Percentiles rank a stretch among this genome's conserved stretches.
Conservation (phyloP, 2,797 vertebrate species). For the Pseudochromis fuscus region DNA sequence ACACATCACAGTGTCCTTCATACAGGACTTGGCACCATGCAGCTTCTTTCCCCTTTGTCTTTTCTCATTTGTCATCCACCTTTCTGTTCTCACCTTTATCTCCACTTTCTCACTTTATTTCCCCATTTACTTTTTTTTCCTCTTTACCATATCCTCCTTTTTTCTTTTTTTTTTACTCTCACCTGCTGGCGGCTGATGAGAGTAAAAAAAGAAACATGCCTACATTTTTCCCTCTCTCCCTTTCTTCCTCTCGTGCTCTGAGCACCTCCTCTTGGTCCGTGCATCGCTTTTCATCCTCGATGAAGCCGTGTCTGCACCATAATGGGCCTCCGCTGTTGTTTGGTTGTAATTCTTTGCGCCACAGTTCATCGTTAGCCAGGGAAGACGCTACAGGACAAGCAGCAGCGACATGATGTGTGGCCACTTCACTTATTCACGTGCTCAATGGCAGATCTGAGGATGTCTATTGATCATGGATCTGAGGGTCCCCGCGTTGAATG, state of each 20-base stretch:
- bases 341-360: conserved; percentile 28
- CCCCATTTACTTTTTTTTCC: neutral
- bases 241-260: conserved; percentile 11
- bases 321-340: conserved; percentile 61
- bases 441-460: conserved; percentile 60
- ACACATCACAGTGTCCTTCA: conserved; percentile 68
- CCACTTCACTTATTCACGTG: conserved; percentile 32
- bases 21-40: conserved; percentile 51
- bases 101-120: conserved; percentile 1
- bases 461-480: conserved; percentile 64
- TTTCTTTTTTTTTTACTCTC: neutral
- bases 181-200: neutral
- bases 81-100: conserved; percentile 18
- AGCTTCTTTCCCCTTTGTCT: conserved; percentile 43
- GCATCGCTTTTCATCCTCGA: conserved; percentile 54
- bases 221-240: conserved; percentile 1
- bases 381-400: conserved; percentile 39
- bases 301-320: conserved; percentile 47
- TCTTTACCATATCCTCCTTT: conserved; percentile 26
- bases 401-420: conserved; percentile 12
- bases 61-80: neutral
- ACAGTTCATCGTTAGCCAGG: conserved; percentile 57
- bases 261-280: conserved; percentile 43
- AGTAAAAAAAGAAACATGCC: no score
- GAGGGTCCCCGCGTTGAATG: conserved; percentile 37